These are phyloP conservation scores for Sebastes vulpes DNA, from an alignment of 2,797 vertebrate species.

Conservation along the genomic window DNA sequence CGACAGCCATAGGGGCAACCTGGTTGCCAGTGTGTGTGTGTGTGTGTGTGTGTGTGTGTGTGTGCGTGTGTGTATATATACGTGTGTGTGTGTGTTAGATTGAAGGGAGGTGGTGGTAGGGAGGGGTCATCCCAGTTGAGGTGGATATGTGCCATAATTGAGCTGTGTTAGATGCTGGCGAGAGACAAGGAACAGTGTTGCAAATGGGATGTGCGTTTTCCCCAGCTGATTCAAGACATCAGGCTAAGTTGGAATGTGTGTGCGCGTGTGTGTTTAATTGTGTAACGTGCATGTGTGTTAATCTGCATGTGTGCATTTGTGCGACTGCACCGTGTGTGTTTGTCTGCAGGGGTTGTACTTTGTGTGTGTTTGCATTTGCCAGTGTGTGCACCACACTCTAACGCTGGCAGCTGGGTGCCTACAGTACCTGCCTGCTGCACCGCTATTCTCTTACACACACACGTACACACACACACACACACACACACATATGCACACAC, in stretches of 20 bases:
- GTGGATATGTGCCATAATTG: conserved; percentile 77
- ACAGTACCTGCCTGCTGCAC: conserved; percentile 66
- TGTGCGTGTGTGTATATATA: conserved; percentile 7
- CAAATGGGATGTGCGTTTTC: conserved; percentile 57
- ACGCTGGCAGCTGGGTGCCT: conserved; percentile 70
- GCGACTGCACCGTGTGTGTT: conserved; percentile 27
- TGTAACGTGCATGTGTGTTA: not conserved
- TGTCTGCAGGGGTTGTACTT: conserved; percentile 59
- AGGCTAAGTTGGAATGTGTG: conserved; percentile 52
- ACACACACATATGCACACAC: conserved; percentile 3
- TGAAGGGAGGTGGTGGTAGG: not conserved
- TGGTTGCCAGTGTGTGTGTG: conserved; percentile 49
- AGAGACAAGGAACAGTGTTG: conserved; percentile 55
- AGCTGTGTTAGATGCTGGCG: conserved; percentile 72
- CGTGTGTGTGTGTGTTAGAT: not conserved
- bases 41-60: conserved; percentile 20
- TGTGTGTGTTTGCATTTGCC: conserved; percentile 42
- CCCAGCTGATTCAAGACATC: conserved; percentile 72
- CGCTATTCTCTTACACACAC: conserved; percentile 25
- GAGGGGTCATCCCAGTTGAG: conserved; percentile 50
- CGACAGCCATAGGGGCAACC: conserved; percentile 67
- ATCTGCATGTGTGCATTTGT: conserved; percentile 22
- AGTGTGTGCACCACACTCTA: conserved; percentile 38
- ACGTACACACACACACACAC: not conserved
- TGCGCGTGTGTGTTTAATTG: conserved; percentile 7